These are phyloP conservation scores for Heliconius sara DNA, from an alignment of 2,888 invertebrate species.

Conservation along the genomic window DNA sequence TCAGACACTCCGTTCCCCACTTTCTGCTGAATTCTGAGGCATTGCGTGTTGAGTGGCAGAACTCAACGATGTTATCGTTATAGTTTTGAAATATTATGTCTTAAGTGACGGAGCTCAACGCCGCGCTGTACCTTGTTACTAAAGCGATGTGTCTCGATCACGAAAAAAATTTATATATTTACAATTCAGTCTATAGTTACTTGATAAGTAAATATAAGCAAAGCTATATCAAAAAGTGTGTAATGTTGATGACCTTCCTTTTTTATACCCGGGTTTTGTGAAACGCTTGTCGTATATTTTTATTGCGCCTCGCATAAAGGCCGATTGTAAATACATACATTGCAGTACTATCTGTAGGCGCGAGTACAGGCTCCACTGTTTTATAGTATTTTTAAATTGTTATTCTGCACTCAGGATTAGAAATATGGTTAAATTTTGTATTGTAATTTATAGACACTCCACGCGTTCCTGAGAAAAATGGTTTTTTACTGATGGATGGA, in stretches of 20 bases:
- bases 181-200: background rate
- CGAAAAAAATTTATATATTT: too few relatives aligned
- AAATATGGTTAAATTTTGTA: background rate
- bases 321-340: slow-evolving; percentile 13
- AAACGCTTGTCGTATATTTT: slow-evolving; percentile 27
- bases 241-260: slow-evolving; percentile 6
- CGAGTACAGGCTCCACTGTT: background rate
- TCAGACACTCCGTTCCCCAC: too few relatives aligned
- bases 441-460: background rate
- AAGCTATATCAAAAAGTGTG: background rate
- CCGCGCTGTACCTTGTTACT: too few relatives aligned
- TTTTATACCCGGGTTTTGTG: slow-evolving; percentile 13
- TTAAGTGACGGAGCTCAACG: too few relatives aligned
- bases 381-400: background rate
- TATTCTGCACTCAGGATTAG: background rate
- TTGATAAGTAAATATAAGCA: background rate
- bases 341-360: slow-evolving; percentile 15
- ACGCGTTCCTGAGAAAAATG: too few relatives aligned
- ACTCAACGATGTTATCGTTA: too few relatives aligned
- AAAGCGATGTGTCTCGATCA: too few relatives aligned
- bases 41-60: too few relatives aligned
- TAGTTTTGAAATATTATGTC: too few relatives aligned
- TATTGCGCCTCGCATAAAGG: slow-evolving; percentile 28
- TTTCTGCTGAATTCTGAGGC: too few relatives aligned
- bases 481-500: too few relatives aligned